phyloP scores from a whole-genome alignment of 2,797 vertebrate species.

The Gallinago stenura region DNA sequence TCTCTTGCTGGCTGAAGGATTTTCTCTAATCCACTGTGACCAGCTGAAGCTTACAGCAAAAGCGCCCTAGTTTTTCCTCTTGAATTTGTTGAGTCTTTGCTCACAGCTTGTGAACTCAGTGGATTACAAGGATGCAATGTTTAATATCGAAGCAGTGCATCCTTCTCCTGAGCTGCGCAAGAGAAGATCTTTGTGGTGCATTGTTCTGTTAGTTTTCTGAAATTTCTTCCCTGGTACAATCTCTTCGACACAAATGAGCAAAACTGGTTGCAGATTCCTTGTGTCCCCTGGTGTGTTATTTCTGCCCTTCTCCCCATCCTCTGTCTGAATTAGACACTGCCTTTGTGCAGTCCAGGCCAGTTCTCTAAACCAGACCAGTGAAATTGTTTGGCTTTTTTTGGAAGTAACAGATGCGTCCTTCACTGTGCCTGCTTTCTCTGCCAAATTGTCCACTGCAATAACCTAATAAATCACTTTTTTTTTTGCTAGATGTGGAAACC shows the following conservation, averaged over 20 bases:
- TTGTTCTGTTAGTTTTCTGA: background rate
- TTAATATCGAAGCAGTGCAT: background rate
- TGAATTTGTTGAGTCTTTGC: background rate
- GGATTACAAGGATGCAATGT: background rate
- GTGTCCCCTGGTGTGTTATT: background rate
- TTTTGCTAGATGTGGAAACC: background rate
- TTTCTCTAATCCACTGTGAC: slow-evolving; percentile 2
- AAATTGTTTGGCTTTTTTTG: background rate
- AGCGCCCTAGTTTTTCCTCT: background rate
- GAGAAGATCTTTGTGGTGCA: background rate
- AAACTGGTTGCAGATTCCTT: background rate
- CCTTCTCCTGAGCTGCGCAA: background rate
- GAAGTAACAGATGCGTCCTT: background rate
- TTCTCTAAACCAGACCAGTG: slow-evolving; percentile 4
- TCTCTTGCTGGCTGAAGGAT: slow-evolving; percentile 4
- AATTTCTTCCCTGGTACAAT: background rate
- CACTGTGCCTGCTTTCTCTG: background rate
- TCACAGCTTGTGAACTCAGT: background rate
- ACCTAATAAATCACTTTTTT: background rate
- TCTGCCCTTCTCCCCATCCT: background rate
- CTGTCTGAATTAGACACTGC: background rate
- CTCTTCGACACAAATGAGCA: background rate
- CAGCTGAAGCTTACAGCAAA: background rate
- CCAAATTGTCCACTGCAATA: background rate
- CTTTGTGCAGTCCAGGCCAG: slow-evolving; percentile 2